Conservation (phyloP, 2,797 vertebrate genomes). For the Crocidura indochinensis region DNA sequence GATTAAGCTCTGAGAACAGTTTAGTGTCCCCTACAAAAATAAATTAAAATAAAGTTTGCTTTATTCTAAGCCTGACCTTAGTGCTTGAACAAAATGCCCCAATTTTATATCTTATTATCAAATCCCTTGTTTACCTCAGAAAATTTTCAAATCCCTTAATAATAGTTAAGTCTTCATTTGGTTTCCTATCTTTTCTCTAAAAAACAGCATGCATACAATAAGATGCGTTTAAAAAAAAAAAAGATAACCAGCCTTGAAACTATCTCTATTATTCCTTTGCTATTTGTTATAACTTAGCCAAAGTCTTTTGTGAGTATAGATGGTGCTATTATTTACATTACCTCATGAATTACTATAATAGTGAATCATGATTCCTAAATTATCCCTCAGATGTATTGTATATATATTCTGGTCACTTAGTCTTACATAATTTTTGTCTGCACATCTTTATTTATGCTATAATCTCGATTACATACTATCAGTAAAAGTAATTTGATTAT, state of each 20-base stretch:
- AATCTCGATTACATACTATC: neutral
- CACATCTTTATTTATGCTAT: neutral
- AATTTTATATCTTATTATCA: neutral
- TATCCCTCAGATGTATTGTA: neutral
- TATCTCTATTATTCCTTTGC: neutral
- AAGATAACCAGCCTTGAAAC: neutral
- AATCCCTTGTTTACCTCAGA: neutral
- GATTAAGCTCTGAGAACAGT: no score
- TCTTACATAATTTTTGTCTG: conserved; percentile 19
- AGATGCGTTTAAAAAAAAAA: neutral
- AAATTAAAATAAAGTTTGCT: neutral
- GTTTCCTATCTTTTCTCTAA: neutral
- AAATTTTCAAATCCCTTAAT: conserved; percentile 31
- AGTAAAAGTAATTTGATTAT: neutral
- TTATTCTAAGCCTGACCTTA: neutral
- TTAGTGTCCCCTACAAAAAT: neutral
- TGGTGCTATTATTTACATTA: no score
- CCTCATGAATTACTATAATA: no score
- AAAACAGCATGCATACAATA: neutral
- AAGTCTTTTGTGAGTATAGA: no score
- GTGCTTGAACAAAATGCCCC: neutral
- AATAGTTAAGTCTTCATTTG: conserved; percentile 9
- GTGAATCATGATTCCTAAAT: neutral
- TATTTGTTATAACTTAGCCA: neutral
- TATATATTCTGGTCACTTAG: neutral